phyloP scores from a whole-genome alignment of 2,797 vertebrate species.

The Morelia viridis region DNA sequence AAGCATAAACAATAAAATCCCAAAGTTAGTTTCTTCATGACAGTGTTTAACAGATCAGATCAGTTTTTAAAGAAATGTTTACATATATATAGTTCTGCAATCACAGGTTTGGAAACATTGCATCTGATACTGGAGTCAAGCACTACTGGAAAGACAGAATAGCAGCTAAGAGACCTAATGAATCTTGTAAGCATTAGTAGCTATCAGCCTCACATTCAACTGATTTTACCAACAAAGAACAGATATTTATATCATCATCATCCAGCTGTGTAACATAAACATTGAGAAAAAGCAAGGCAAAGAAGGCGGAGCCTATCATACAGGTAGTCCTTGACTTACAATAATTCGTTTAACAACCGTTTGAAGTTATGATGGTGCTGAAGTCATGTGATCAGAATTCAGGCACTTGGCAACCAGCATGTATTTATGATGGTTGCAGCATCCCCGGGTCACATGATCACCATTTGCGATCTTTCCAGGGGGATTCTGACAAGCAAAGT shows the following conservation, averaged over 20 bases:
- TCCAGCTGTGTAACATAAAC: background rate
- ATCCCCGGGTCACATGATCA: too few species aligned
- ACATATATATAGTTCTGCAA: background rate
- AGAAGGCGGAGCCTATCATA: too few species aligned
- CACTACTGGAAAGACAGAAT: background rate
- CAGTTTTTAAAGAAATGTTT: background rate
- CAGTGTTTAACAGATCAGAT: background rate
- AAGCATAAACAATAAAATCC: background rate
- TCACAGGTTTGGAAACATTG: background rate
- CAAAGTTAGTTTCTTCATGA: background rate
- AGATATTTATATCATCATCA: background rate
- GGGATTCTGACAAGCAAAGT: too few species aligned
- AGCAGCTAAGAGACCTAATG: background rate
- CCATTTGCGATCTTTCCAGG: too few species aligned
- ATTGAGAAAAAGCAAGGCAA: background rate
- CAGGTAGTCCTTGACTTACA: too few species aligned
- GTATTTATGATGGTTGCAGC: too few species aligned
- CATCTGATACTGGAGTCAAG: background rate
- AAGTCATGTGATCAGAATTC: too few species aligned
- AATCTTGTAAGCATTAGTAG: background rate
- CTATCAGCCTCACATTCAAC: background rate
- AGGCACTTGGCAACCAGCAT: too few species aligned
- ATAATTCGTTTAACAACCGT: too few species aligned
- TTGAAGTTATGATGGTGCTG: too few species aligned
- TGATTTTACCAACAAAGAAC: background rate